phyloP scores from a whole-genome alignment of 92 coral and sea anemone genomes.

The Porites evermanni region DNA sequence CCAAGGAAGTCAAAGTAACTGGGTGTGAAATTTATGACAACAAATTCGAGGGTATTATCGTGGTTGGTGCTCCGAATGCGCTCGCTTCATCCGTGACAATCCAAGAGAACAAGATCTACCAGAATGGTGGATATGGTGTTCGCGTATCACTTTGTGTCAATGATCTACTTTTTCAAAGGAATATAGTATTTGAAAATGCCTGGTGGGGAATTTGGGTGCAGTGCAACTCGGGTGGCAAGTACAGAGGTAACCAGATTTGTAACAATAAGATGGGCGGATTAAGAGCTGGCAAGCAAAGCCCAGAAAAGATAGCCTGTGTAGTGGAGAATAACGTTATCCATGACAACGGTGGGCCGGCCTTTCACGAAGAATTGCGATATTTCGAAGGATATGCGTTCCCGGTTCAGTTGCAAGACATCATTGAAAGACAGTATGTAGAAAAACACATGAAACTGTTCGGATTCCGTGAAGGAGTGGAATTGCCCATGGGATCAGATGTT shows the following conservation, averaged over 20 bases:
- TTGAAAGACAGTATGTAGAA: background rate
- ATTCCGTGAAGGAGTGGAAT: background rate
- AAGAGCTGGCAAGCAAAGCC: slow-evolving; percentile 12
- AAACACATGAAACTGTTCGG: background rate
- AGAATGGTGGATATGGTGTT: slow-evolving; percentile 24
- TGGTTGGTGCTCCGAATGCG: background rate
- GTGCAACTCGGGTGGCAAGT: slow-evolving; percentile 18
- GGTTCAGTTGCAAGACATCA: background rate
- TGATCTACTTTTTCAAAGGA: slow-evolving; percentile 6
- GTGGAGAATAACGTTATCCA: slow-evolving; percentile 27
- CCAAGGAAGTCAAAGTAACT: background rate
- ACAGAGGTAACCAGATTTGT: slow-evolving; percentile 17
- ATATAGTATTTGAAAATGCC: slow-evolving; percentile 28
- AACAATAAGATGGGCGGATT: slow-evolving; percentile 39
- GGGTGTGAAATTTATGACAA: background rate
- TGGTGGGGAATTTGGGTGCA: slow-evolving; percentile 38
- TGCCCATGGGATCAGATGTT: background rate
- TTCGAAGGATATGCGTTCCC: slow-evolving; percentile 6
- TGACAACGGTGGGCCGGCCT: slow-evolving; percentile 31
- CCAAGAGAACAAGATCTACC: slow-evolving; percentile 15
- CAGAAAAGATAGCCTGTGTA: background rate
- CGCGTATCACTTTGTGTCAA: background rate
- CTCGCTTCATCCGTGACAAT: background rate
- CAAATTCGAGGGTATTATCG: slow-evolving; percentile 18
- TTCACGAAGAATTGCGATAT: slow-evolving; percentile 10